A percentile compares a stretch with the other conserved stretches of the same genome.
These are phyloP conservation scores for Bhutanitis thaidina DNA, from an alignment of 2,888 invertebrate species.

Conservation along the genomic window DNA sequence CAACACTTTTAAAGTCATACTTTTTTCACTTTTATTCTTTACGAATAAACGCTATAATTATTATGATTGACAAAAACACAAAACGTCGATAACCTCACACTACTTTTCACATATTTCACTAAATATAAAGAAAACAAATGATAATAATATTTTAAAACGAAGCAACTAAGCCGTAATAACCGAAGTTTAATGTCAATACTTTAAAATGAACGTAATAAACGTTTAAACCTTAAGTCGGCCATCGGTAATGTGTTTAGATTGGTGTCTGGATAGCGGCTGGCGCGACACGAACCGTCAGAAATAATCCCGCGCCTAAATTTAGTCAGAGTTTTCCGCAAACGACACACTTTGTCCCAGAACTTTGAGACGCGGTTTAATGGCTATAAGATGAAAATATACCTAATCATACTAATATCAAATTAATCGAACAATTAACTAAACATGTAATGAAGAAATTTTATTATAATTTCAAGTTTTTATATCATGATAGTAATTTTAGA, in stretches of 20 bases:
- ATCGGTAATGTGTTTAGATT: conserved; percentile 66
- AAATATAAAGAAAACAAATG: not conserved
- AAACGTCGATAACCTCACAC: too few species aligned
- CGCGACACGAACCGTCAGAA: conserved; percentile 65
- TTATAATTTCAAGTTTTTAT: too few species aligned
- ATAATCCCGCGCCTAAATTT: conserved; percentile 73
- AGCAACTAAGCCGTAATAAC: conserved; percentile 38
- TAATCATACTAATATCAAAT: too few species aligned
- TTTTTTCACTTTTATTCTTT: not conserved
- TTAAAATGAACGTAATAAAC: conserved; percentile 53
- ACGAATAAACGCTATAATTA: not conserved
- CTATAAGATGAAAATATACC: not conserved
- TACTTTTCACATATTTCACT: too few species aligned
- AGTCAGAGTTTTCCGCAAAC: conserved; percentile 73
- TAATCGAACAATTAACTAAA: too few species aligned
- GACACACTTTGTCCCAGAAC: conserved; percentile 64
- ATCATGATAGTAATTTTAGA: too few species aligned
- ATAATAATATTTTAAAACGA: conserved; percentile 21
- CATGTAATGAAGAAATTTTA: too few species aligned
- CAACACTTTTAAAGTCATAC: conserved; percentile 13
- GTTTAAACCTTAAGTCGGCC: conserved; percentile 47
- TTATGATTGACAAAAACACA: not conserved
- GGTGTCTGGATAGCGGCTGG: conserved; percentile 49
- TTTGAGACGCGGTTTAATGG: conserved; percentile 34
- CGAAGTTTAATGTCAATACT: conserved; percentile 38